Evolutionary conservation across 2,888 invertebrate genomes (phyloP), one percentile per base, ranked within the genome.

Genomic region (Palloptera scutellata): DNA sequence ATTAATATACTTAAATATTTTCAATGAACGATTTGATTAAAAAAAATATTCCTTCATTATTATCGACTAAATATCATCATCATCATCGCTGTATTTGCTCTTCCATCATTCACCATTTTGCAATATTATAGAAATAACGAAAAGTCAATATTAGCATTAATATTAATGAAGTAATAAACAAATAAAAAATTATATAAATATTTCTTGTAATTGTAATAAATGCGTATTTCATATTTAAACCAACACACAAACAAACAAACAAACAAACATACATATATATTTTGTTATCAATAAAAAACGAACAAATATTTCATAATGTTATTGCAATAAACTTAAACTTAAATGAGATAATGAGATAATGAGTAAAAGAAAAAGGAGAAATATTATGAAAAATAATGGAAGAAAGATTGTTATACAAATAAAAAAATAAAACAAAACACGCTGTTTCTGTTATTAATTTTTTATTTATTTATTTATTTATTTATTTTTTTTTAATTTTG

Each of bases 111-210:
- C 30, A 30, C 30, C 2, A 30, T 30, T 30, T 30, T 30, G 30
- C 30, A 30, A 30, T 30, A 53, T 41, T 53, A 59, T 65, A 65
- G 48, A 43, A 15, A 64, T 13, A 42, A 3, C 43, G 2, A 20
- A 11, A 43, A 53, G 42, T 52, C n/a, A 58, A 19, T 42, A 59
- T 59, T 53, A 52, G 30, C 58, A 41, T 57, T 52, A 19, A 58
- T 69, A 45, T 67, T 70, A 20, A 69, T 66, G 55, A 63, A 69
- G 67, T 60, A 51, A 60, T 42, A 66, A 61, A 67, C 11, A 67
- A 54, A 20, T 13, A 41, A 40, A 61, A 61, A 30, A 9, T 6
- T 30, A 30, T 45, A 13, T 41, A 51, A 54, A 63, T 42, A 61
- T 71, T 66, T 72, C 67, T 69, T 69, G 17, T 43, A 17, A 41